These are phyloP conservation scores for Tenualosa ilisha DNA, from an alignment of 2,797 vertebrate genomes.

Conservation along the genomic window DNA sequence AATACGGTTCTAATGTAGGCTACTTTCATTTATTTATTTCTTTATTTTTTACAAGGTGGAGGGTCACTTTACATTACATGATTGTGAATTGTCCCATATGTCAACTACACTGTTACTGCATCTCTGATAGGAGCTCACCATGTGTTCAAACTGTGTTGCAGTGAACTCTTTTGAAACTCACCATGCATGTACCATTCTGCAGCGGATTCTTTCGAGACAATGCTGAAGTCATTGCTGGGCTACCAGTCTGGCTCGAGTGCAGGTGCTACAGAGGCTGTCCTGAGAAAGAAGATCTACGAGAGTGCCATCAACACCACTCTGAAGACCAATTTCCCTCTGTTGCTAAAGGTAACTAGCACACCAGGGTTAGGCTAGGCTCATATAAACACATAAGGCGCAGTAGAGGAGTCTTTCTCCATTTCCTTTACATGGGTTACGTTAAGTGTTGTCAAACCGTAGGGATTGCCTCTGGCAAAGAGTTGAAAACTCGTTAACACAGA, in stretches of 20 bases:
- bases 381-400: no score
- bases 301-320: constrained; percentile 80
- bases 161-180: constrained; percentile 87
- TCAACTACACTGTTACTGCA: not conserved
- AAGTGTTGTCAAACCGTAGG: no score
- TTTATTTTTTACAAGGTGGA: no score
- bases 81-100: no score
- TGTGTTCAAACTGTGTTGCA: constrained; percentile 55
- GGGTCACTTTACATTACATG: no score
- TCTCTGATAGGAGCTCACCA: not conserved
- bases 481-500: no score
- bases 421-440: no score
- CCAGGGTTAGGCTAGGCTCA: no score
- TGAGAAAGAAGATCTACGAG: constrained; percentile 88
- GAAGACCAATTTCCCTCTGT: constrained; percentile 81
- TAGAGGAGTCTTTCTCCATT: no score
- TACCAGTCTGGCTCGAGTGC: constrained; percentile 81
- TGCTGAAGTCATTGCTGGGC: constrained; percentile 92
- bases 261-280: constrained; percentile 73
- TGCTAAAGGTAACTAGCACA: constrained; percentile 79
- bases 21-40: no score
- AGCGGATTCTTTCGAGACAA: constrained; percentile 96
- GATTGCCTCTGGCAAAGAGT: no score
- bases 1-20: no score
- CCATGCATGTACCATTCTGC: constrained; percentile 36